phyloP scores from a whole-genome alignment of 2,113 vertebrate species.

The Microtus oregoni region DNA sequence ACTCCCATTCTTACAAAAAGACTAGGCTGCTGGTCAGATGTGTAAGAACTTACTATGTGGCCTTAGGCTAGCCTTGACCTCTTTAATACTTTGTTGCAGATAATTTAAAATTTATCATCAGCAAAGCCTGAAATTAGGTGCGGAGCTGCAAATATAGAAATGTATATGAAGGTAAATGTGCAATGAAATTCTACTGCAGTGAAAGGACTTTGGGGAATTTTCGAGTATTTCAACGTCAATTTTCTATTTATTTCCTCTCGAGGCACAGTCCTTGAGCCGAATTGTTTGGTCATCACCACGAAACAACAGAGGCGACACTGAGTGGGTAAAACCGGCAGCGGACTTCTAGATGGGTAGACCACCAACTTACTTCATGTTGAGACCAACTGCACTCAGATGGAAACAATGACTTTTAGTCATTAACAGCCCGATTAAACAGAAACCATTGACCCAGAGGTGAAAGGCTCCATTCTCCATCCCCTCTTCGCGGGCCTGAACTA shows the following conservation, averaged over 20 bases:
- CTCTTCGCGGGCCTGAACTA: constrained; percentile 33
- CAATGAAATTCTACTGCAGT: not conserved
- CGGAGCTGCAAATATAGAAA: not conserved
- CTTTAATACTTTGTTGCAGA: not conserved
- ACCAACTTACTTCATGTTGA: constrained; percentile 77
- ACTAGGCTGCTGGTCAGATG: not conserved
- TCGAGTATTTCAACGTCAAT: not conserved
- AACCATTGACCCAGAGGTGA: constrained; percentile 63
- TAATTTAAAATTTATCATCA: constrained; percentile 23
- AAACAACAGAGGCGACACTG: constrained; percentile 4
- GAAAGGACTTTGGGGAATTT: not conserved
- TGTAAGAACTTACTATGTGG: not conserved
- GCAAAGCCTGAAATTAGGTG: not conserved
- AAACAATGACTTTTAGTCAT: constrained; percentile 78
- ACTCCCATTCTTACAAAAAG: not conserved
- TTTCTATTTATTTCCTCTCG: constrained; percentile 33
- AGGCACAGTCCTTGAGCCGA: not conserved
- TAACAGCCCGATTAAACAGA: constrained; percentile 78
- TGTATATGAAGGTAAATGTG: not conserved
- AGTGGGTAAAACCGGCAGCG: not conserved
- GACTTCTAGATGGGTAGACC: constrained; percentile 65
- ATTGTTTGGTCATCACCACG: not conserved
- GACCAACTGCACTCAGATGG: constrained; percentile 76
- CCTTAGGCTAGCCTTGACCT: not conserved
- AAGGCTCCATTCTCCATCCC: constrained; percentile 56